These are phyloP conservation scores for Anseranas semipalmata DNA, from an alignment of 2,113 vertebrate species.

Conservation along the genomic window DNA sequence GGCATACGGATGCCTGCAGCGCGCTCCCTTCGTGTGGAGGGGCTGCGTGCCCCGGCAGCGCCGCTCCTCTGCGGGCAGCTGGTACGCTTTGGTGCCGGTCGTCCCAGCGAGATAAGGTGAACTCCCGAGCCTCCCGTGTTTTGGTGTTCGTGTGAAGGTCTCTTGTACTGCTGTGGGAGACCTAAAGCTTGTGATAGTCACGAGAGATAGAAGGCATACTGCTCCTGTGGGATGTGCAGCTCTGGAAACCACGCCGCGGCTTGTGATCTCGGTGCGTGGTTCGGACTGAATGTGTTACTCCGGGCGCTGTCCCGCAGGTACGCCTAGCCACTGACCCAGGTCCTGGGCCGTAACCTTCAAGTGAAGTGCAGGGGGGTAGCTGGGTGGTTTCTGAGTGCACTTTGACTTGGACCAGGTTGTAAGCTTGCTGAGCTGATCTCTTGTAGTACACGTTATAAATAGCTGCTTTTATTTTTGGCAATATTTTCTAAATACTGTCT, in stretches of 20 bases:
- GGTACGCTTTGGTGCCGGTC: neutral
- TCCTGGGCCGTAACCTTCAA: neutral
- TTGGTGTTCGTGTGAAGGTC: neutral
- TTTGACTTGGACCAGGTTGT: neutral
- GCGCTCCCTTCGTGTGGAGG: neutral
- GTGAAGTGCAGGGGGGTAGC: neutral
- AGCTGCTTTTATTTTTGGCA: neutral
- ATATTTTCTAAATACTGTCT: neutral
- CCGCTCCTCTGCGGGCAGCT: neutral
- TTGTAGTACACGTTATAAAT: neutral
- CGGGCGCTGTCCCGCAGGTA: rapidly evolving
- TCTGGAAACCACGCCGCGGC: neutral
- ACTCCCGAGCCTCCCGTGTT: neutral
- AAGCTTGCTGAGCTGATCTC: neutral
- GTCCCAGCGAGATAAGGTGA: too few relatives aligned
- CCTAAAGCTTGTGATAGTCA: neutral
- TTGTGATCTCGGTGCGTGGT: neutral
- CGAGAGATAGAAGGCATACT: rapidly evolving
- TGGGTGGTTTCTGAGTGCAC: neutral
- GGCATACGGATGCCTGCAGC: rapidly evolving
- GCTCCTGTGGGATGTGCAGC: neutral
- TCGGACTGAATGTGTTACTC: neutral
- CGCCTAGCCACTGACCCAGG: rapidly evolving
- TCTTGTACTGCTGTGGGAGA: neutral
- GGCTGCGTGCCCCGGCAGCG: neutral